These are phyloP conservation scores for Hydriomena furcata DNA, from an alignment of 2,888 invertebrate genomes.

Conservation along the genomic window DNA sequence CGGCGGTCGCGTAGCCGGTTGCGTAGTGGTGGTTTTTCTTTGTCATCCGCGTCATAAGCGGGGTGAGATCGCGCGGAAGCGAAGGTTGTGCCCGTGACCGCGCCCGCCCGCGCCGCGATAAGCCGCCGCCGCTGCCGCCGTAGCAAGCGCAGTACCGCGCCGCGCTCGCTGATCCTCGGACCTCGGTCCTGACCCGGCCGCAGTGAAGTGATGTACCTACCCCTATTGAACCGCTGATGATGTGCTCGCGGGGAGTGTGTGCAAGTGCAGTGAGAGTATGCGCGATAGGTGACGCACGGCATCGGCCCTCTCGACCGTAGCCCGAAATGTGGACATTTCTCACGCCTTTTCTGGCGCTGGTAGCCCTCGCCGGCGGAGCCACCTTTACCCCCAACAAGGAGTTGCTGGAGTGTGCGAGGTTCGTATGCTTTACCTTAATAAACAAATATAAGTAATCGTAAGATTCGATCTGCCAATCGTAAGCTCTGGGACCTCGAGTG, in stretches of 20 bases:
- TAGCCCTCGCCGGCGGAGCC: constrained; percentile 65
- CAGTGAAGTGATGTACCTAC: constrained; percentile 73
- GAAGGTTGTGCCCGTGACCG: constrained; percentile 83
- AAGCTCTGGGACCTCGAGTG: constrained; percentile 59
- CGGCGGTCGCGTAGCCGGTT: constrained; percentile 23
- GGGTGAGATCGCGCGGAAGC: constrained; percentile 73
- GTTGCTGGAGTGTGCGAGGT: constrained; percentile 78
- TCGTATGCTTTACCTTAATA: constrained; percentile 45
- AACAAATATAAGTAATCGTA: constrained; percentile 3
- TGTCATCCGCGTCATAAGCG: constrained; percentile 37
- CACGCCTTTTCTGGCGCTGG: constrained; percentile 62
- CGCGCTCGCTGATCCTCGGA: constrained; percentile 72
- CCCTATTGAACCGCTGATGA: constrained; percentile 58
- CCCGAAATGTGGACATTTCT: constrained; percentile 71
- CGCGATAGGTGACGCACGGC: constrained; percentile 59
- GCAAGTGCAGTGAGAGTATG: constrained; percentile 68
- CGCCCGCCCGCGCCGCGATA: constrained; percentile 63
- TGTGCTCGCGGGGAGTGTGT: constrained; percentile 68
- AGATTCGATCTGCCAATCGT: constrained; percentile 30
- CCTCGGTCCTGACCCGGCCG: constrained; percentile 49
- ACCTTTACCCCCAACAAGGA: constrained; percentile 70
- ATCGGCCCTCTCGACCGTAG: constrained; percentile 61
- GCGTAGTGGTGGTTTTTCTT: constrained; percentile 22
- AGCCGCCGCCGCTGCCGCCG: constrained; percentile 50
- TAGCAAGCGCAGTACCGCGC: constrained; percentile 69